Evolutionary conservation across 1,140 invertebrate genomes (phyloP).

Genomic region (Physella acuta): DNA sequence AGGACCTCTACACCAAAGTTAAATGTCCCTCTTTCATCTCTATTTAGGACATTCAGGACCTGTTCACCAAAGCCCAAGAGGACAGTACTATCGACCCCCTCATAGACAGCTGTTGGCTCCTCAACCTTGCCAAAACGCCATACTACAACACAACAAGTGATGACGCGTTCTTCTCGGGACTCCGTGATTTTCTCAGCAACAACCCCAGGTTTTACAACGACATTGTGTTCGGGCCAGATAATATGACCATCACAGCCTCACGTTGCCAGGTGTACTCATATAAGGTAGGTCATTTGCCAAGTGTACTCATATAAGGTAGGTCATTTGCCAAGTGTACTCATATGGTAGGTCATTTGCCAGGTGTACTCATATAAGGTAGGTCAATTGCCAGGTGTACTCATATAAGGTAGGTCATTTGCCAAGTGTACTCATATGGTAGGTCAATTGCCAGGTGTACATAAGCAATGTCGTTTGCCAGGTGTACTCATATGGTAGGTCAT

Average conservation of each 20-base stretch:
- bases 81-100: neutral
- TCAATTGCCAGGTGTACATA: slow-evolving; percentile 38
- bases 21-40: no score
- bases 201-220: slow-evolving; percentile 70
- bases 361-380: slow-evolving; percentile 30
- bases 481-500: no score
- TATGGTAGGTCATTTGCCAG: no score
- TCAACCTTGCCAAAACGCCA: neutral
- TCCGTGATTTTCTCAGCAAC: slow-evolving; percentile 70
- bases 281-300: slow-evolving; percentile 7
- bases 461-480: neutral
- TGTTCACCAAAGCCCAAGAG: neutral
- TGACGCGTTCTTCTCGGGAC: slow-evolving; percentile 23
- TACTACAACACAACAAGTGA: slow-evolving; percentile 2
- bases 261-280: slow-evolving; percentile 40
- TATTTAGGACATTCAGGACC: neutral
- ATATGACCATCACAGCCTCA: slow-evolving; percentile 74
- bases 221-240: slow-evolving; percentile 78
- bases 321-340: no score
- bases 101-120: slow-evolving; percentile 6
- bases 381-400: no score
- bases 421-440: no score
- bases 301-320: no score
- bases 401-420: no score
- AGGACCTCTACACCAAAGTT: no score